phyloP scores from a whole-genome alignment of 2,113 vertebrate species.

The Tupaia chinensis region DNA sequence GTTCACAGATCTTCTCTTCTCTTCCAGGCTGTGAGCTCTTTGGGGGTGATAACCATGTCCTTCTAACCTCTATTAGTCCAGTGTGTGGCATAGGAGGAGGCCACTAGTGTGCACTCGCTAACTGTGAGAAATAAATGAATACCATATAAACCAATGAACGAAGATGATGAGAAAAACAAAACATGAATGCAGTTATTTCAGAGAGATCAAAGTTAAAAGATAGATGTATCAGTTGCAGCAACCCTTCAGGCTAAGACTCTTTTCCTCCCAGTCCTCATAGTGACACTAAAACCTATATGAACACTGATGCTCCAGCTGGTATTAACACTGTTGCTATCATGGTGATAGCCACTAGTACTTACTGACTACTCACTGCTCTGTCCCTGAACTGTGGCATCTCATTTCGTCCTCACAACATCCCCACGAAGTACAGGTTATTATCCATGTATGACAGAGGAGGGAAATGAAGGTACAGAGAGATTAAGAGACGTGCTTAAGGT shows the following conservation, averaged over 20 bases:
- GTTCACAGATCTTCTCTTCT: not conserved
- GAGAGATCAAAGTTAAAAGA: not conserved
- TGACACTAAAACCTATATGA: not conserved
- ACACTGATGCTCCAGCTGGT: not conserved
- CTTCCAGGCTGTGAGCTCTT: not conserved
- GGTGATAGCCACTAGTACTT: not conserved
- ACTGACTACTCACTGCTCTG: not conserved
- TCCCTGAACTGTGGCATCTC: not conserved
- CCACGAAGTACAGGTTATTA: not conserved
- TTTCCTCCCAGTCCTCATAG: not conserved
- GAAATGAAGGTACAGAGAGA: not conserved
- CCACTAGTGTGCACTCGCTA: not conserved
- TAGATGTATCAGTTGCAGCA: too few species aligned
- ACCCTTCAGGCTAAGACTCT: not conserved
- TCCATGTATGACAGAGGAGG: not conserved
- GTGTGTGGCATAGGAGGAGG: not conserved
- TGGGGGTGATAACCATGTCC: not conserved
- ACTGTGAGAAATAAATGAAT: not conserved
- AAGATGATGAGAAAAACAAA: not conserved
- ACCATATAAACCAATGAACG: not conserved
- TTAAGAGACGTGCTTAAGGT: not conserved
- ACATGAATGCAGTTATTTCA: not conserved
- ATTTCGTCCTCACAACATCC: not conserved
- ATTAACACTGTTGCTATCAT: not conserved
- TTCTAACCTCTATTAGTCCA: not conserved